These are phyloP conservation scores for Plecotus auritus DNA, from an alignment of 2,113 vertebrate genomes.

Conservation along the genomic window DNA sequence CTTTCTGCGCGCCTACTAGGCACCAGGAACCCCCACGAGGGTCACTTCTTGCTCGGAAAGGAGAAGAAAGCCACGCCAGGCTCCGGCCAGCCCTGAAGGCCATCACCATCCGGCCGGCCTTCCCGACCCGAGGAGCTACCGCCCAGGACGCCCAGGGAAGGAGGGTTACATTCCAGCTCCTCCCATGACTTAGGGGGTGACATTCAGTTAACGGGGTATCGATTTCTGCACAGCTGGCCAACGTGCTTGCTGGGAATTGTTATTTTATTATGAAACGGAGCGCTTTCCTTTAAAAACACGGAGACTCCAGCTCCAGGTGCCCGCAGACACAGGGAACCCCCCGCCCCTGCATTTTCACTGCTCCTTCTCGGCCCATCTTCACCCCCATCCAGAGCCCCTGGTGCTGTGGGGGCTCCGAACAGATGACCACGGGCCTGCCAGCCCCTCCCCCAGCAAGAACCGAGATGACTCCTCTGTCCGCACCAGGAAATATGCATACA, in stretches of 20 bases:
- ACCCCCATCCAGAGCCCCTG: not conserved
- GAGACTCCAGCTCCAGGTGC: not conserved
- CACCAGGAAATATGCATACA: not conserved
- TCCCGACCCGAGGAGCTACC: conserved; percentile 25
- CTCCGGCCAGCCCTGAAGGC: not conserved
- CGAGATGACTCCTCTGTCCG: not conserved
- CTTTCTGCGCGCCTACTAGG: not conserved
- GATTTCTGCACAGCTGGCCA: conserved; percentile 69
- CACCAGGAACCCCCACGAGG: not conserved
- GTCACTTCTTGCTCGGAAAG: not conserved
- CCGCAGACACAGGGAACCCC: accelerated
- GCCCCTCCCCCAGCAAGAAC: no score
- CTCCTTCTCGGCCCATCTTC: not conserved
- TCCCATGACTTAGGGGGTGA: conserved; percentile 70
- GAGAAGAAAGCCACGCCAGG: not conserved
- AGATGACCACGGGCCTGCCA: not conserved
- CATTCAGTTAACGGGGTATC: conserved; percentile 73
- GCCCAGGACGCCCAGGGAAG: conserved; percentile 15
- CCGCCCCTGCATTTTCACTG: no score
- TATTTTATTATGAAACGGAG: conserved; percentile 49
- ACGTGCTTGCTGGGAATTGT: conserved; percentile 51
- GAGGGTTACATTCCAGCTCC: conserved; percentile 50
- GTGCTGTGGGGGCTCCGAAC: not conserved
- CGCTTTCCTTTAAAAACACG: conserved; percentile 11
- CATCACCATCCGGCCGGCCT: not conserved